Evolutionary conservation across 2,888 invertebrate genomes (phyloP), one percentile per base, ranked within the genome.

Genomic region (Ernsta delagoae): DNA sequence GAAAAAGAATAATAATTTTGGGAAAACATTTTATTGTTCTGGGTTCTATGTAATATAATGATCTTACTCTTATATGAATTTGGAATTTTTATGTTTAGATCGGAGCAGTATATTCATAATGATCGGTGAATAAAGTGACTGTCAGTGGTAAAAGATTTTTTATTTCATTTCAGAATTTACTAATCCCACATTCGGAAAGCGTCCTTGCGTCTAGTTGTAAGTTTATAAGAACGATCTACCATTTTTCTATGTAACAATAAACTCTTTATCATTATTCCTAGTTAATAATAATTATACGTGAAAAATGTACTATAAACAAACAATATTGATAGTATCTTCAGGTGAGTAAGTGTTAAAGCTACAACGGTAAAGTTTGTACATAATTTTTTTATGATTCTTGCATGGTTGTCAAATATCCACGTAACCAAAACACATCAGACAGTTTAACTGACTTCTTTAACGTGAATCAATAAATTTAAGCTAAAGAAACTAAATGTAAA

Each of bases 121-220:
- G 82, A 84, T 86, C 89, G 85, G 82, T 87, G 82, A 93, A 93
- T 93, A 93, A 93, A 92, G 87, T 87, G 88, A 86, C 84, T 88
- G 80, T 91, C 87, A 86, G 82, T 90, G 88, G 86, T 82, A 77
- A 85, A 83, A 78, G 78, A 75, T 88, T 89, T 88, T 84, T 87
- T 86, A 82, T 65, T 78, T 75, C 59, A 63, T 73, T 72, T 72
- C 74, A 74, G 74, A 71, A 65, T 70, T 7, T 56, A 73, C 71
- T 56, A 36, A 64, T 72, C 75, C 74, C 71, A 73, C 77, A 84
- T 89, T 90, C 90, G 88, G 88, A 88, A 90, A 82, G 88, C 48
- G 7, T 45, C 48, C 89, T 89, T 86, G 83, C 86, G 87, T 53
- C 70, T 70, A 71, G 41, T 71, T 65, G 39, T 73, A 68, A 70